These are phyloP conservation scores for Lagria hirta DNA, from an alignment of 2,888 invertebrate genomes.

Conservation along the genomic window DNA sequence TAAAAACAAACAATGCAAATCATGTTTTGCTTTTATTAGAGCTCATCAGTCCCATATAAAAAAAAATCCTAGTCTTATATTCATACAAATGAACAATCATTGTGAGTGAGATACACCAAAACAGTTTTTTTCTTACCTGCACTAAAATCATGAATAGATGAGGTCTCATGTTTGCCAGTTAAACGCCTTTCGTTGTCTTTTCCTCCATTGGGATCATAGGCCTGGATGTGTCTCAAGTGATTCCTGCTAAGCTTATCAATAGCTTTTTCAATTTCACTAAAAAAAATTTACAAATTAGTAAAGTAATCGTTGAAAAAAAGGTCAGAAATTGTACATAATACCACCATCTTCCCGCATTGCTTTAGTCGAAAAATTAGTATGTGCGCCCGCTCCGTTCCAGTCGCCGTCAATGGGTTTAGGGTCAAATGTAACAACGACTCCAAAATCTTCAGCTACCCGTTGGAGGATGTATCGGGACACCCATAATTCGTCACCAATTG, in stretches of 20 bases:
- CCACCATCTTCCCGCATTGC: conserved; percentile 88
- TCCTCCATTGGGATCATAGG: conserved; percentile 94
- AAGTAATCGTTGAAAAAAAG: too few species aligned
- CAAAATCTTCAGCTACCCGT: conserved; percentile 91
- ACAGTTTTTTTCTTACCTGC: conserved; percentile 70
- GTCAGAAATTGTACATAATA: conserved; percentile 66
- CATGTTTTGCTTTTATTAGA: too few species aligned
- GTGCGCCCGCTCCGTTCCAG: conserved; percentile 97
- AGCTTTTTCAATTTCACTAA: conserved; percentile 89
- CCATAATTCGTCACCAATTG: conserved; percentile 85
- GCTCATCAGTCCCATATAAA: too few species aligned
- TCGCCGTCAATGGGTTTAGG: conserved; percentile 80
- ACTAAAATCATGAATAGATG: conserved; percentile 95
- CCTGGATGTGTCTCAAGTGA: conserved; percentile 91
- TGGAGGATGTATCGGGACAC: conserved; percentile 83
- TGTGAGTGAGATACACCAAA: too few species aligned
- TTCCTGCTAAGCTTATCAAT: conserved; percentile 92
- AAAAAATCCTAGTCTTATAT: too few species aligned
- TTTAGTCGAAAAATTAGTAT: conserved; percentile 94
- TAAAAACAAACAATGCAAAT: conserved; percentile 52
- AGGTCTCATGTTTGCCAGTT: conserved; percentile 94
- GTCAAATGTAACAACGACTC: conserved; percentile 75
- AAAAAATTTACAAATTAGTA: conserved; percentile 24
- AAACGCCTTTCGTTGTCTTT: conserved; percentile 95
- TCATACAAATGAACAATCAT: too few species aligned